Base-by-base conservation (phyloP, 2,888 invertebrate species). In the Folsomia manolachei region DNA sequence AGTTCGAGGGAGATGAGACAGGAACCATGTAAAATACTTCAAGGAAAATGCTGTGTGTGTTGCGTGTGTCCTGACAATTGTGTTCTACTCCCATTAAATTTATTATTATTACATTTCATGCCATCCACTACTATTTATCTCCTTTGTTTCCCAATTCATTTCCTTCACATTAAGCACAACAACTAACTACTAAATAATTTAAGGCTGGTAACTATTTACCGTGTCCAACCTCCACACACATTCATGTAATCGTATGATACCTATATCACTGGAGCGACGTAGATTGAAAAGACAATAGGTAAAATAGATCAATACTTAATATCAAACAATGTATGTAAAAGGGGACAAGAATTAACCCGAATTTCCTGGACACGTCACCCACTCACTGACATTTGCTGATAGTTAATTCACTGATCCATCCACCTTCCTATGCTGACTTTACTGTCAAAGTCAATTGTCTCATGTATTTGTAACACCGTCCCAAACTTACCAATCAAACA, bases 11-110 rank as follows among this genome's bases (percentile, higher is more conserved):
- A 52, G 65, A 66, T 39, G 65, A 66, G 65, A 9, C n/a, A n/a
- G n/a, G n/a, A n/a, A n/a, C n/a, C n/a, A n/a, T n/a, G n/a, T n/a
- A n/a, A n/a, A n/a, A n/a, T n/a, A n/a, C n/a, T n/a, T n/a, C n/a
- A 14, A 7, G 52, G 11, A n/a, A 9, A 52, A 27, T n/a, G 68
- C 56, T 72, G 24, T 51, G 65, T 53, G 67, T 27, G 62, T 62
- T 69, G 72, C 72, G 72, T 72, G 72, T 69, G 72, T 72, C 72
- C 63, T n/a, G 26, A 53, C 60, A 67, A 67, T 67, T 56, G 4
- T 51, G 21, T 26, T 18, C 26, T 21, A 67, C 67, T 67, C 60
- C 67, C 56, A 67, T 67, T 60, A 67, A 53, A 67, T 67, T 66
- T 67, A 67, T 67, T 67, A 67, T 67, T 67, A 67, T 67, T 67